Conservation (phyloP, 2,113 vertebrate species). For the Axis porcinus region DNA sequence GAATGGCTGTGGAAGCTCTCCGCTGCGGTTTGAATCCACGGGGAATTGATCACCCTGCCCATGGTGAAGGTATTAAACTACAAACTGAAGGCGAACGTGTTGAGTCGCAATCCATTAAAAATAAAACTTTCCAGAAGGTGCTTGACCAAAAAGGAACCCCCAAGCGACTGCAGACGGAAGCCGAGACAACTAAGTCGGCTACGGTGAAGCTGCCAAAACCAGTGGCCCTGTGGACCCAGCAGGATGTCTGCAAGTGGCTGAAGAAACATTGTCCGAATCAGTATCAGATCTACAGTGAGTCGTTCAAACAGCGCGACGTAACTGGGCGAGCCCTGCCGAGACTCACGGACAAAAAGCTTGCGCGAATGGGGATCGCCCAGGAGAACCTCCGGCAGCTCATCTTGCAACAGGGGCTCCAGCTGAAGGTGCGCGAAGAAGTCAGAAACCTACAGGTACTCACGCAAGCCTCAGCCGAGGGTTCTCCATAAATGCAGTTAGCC, state of each 20-base stretch:
- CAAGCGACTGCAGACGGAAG: conserved; percentile 86
- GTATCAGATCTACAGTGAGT: too few species aligned
- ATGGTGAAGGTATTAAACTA: conserved; percentile 88
- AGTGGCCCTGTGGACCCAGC: too few species aligned
- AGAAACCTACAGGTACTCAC: conserved; percentile 97
- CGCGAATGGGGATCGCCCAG: conserved; percentile 96
- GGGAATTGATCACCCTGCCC: conserved; percentile 92
- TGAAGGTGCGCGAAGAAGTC: conserved; percentile 98
- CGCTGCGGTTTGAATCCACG: conserved; percentile 95
- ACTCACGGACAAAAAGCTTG: conserved; percentile 97
- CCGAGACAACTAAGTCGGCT: conserved; percentile 85
- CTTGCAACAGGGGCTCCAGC: conserved; percentile 97
- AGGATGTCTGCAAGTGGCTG: too few species aligned
- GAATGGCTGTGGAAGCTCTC: conserved; percentile 92
- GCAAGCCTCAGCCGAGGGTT: conserved; percentile 85
- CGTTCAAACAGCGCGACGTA: too few species aligned
- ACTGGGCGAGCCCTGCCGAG: conserved; percentile 93
- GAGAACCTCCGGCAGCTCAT: conserved; percentile 95
- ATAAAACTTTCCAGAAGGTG: conserved; percentile 82
- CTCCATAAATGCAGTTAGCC: conserved; percentile 79
- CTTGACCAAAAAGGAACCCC: conserved; percentile 86
- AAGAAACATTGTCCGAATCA: too few species aligned
- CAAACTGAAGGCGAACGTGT: conserved; percentile 87
- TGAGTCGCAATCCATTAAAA: conserved; percentile 78
- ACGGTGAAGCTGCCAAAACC: too few species aligned